Conservation (phyloP, 2,888 invertebrate species). For the Ctena decussata region DNA sequence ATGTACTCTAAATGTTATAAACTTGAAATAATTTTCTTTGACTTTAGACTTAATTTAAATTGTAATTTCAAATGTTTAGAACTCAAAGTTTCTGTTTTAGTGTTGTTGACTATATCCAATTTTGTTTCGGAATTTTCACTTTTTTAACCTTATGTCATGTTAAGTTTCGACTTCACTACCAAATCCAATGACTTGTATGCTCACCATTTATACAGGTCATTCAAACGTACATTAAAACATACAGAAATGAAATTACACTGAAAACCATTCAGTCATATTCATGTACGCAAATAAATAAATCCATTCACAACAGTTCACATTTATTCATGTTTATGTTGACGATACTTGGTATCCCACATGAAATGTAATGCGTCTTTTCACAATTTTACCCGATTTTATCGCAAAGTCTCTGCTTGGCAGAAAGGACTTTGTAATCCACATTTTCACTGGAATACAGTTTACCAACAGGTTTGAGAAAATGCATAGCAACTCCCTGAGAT, state of each 20-base stretch:
- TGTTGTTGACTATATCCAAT: no score
- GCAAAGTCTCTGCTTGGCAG: slow-evolving; percentile 67
- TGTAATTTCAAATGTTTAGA: no score
- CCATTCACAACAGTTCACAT: slow-evolving; percentile 17
- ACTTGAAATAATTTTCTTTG: no score
- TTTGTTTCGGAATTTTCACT: no score
- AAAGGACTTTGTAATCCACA: slow-evolving; percentile 46
- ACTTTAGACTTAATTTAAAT: no score
- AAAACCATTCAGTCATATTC: neutral
- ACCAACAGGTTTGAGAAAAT: slow-evolving; percentile 19
- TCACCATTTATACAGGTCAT: no score
- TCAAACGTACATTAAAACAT: no score
- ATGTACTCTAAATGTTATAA: no score
- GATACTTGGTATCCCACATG: neutral
- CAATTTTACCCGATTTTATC: slow-evolving; percentile 1
- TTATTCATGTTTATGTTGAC: neutral
- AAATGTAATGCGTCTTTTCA: neutral
- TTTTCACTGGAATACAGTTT: slow-evolving; percentile 4
- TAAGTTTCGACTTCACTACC: no score
- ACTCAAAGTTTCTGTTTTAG: no score
- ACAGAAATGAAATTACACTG: neutral
- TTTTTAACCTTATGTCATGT: no score
- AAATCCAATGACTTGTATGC: no score
- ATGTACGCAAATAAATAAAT: slow-evolving; percentile 57
- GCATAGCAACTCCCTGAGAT: slow-evolving; percentile 69